phyloP scores from a whole-genome alignment of 2,888 invertebrate genomes.

The Subacronicta megacephala region DNA sequence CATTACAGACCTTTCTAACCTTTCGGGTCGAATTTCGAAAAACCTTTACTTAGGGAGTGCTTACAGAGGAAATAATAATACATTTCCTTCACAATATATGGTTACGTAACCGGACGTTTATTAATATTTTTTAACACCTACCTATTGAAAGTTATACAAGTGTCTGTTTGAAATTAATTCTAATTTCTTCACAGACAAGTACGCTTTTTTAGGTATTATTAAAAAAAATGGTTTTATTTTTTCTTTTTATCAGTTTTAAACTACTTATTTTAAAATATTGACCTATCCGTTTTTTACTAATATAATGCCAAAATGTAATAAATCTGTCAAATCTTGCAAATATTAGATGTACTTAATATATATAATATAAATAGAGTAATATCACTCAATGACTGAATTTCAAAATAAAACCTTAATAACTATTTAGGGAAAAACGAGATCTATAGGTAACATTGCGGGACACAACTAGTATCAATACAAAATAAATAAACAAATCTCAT shows the following conservation, averaged over 20 bases:
- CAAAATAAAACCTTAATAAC: too few relatives aligned
- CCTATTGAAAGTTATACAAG: conserved; percentile 2
- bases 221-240: too few relatives aligned
- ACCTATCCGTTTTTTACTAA: too few relatives aligned
- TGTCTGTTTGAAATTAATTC: neutral
- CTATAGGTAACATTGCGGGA: too few relatives aligned
- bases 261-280: too few relatives aligned
- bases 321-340: too few relatives aligned
- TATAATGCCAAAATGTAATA: too few relatives aligned
- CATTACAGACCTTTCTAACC: conserved; percentile 54
- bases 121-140: conserved; percentile 3
- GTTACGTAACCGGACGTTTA: conserved; percentile 1
- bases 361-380: too few relatives aligned
- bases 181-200: neutral
- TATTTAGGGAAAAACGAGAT: too few relatives aligned
- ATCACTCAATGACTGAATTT: too few relatives aligned
- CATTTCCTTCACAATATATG: conserved; percentile 15
- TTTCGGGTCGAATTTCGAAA: conserved; percentile 53
- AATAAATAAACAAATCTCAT: conserved; percentile 18
- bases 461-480: neutral
- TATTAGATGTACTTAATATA: too few relatives aligned
- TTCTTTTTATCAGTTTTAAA: too few relatives aligned
- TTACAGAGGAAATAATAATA: conserved; percentile 40
- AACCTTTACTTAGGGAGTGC: conserved; percentile 49
- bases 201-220: neutral